Evolutionary conservation across 1,140 invertebrate species (phyloP), one percentile per base, ranked within the genome.

Genomic region (Drosophila nebulosa): DNA sequence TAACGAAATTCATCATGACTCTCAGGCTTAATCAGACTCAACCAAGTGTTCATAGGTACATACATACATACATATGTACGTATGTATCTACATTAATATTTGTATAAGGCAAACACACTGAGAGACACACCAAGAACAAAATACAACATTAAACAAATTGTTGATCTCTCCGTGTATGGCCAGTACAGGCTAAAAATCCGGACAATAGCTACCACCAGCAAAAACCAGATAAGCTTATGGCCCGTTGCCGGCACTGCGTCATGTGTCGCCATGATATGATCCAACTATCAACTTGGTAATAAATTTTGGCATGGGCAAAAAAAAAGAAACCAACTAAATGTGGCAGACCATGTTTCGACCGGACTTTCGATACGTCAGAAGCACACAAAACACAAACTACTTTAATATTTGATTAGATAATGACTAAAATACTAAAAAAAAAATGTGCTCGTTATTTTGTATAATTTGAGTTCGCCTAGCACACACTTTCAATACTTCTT

Each of bases 211-310:
- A 9, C 39, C 62, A n/a, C n/a, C n/a, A n/a, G n/a, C n/a, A 4
- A 36, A 27, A 57, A 73, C 39, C 27, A 86, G 81, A 85, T 85
- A 85, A 88, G 80, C 57, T 46, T 35, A 50, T 18, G 16, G 22
- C n/a, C 59, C 52, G 24, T 32, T 16, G 26, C n/a, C 53, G 24
- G 36, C 30, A 69, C 64, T 86, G 81, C 83, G 81, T 59, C 81
- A 85, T 78, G 64, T 81, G 70, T 36, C 81, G 79, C 39, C 65
- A 14, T 71, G 74, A 86, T 75, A 86, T 85, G 81, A 69, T 81
- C 74, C 71, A 56, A 36, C 55, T 60, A 68, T 10, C 74, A 67
- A 36, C 55, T 67, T 39, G 57, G 36, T 61, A 57, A 51, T 35
- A 64, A 46, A 4, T 14, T 55, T 56, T 16, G 51, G 5, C 16